Conservation (phyloP, 2,888 invertebrate genomes). For the Carcina quercana region DNA sequence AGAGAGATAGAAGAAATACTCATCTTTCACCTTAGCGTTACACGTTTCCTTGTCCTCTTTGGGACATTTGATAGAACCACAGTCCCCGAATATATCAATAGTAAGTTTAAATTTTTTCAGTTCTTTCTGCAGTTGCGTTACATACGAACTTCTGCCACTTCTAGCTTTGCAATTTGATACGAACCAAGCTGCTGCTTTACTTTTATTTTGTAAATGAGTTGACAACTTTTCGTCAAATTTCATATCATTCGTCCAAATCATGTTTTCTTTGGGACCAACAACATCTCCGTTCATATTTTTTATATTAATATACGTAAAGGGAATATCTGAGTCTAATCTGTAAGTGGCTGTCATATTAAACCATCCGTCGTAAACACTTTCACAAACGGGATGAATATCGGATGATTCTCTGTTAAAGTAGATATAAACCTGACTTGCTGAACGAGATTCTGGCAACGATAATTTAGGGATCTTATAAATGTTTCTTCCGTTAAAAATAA, state of each 20-base stretch:
- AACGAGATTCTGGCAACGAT: slow-evolving; percentile 34
- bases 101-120: slow-evolving; percentile 28
- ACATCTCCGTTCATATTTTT: slow-evolving; percentile 33
- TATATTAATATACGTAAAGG: slow-evolving; percentile 43
- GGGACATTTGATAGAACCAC: slow-evolving; percentile 53
- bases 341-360: slow-evolving; percentile 66
- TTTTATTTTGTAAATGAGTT: slow-evolving; percentile 37
- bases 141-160: slow-evolving; percentile 37
- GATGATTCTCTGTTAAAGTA: slow-evolving; percentile 57
- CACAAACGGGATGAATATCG: slow-evolving; percentile 49
- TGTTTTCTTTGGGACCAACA: slow-evolving; percentile 42
- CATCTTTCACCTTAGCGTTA: slow-evolving; percentile 46
- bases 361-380: slow-evolving; percentile 36
- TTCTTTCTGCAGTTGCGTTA: slow-evolving; percentile 29
- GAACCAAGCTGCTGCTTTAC: slow-evolving; percentile 58
- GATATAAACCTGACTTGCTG: slow-evolving; percentile 49
- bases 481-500: slow-evolving; percentile 53
- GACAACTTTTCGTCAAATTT: slow-evolving; percentile 25
- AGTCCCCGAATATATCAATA: slow-evolving; percentile 72
- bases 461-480: slow-evolving; percentile 16
- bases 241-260: slow-evolving; percentile 34
- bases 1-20: slow-evolving; percentile 83
- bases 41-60: slow-evolving; percentile 29
- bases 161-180: slow-evolving; percentile 48
- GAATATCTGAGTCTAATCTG: slow-evolving; percentile 53